Base-by-base conservation (phyloP, 2,113 vertebrate genomes). In the Neomonachus schauinslandi region DNA sequence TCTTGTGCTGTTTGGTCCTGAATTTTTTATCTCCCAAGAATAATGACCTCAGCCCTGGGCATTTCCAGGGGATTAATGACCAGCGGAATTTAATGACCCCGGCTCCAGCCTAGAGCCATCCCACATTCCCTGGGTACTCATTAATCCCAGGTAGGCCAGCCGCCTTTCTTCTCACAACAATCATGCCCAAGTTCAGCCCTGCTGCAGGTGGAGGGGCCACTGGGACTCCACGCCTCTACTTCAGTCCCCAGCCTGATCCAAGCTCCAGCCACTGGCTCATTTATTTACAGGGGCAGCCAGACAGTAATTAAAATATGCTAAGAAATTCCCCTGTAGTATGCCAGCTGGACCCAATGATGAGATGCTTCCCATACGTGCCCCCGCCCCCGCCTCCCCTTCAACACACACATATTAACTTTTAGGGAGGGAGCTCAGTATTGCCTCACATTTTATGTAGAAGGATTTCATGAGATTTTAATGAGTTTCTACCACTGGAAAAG, bases 391-490 rank as follows among this genome's bases (percentile, higher is more conserved):
- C 7, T 1, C 51, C 61, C 93, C 77, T 88, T 14, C 21, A 63
- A 61, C 31, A 89, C 83, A 77, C 96, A 96, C 94, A 39, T 84
- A 95, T 89, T 95, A 94, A 97, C 96, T 98, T 95, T 96, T 95
- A 96, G 69, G 97, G 97, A 46, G 57, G 92, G 76, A 39, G 90
- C 92, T 72, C 21, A 4, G 65, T 55, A 85, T 95, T 65, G 79
- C 82, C 67, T 93, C 84, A 63, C 89, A 74, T 79, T 92, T 82
- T 82, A 28, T 36, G 91, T 63, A 19, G 94, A 95, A 92, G 77
- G 93, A 76, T 97, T 98, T 97, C 94, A 94, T 97, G 95, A 95
- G 97, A 96, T 96, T 98, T 97, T 98, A 97, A 98, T 96, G 97
- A 97, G 95, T 95, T 95, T 95, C 95, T 57, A 90, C 69, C 89